Evolutionary conservation across 1,140 invertebrate genomes (phyloP).

Genomic region (Diorhabda sublineata): DNA sequence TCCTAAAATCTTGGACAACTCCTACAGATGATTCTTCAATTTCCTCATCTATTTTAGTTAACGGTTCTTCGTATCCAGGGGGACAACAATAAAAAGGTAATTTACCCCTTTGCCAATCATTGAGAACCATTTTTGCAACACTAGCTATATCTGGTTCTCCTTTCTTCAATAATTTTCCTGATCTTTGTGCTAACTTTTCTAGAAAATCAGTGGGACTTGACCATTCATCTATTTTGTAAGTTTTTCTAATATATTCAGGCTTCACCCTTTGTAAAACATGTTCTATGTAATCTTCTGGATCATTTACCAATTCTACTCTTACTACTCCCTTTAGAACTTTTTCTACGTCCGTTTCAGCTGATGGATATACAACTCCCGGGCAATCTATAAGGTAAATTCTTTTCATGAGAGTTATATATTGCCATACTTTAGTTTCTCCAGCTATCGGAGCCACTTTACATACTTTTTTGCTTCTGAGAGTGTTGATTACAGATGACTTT

Average conservation of each 20-base stretch:
- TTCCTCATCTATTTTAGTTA: slow-evolving; percentile 38
- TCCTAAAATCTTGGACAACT: slow-evolving; percentile 73
- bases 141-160: slow-evolving; percentile 90
- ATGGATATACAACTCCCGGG: slow-evolving; percentile 96
- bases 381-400: slow-evolving; percentile 98
- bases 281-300: slow-evolving; percentile 92
- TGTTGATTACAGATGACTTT: slow-evolving; percentile 98
- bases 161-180: slow-evolving; percentile 90
- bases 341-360: slow-evolving; percentile 86
- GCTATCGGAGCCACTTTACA: slow-evolving; percentile 99
- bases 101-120: slow-evolving; percentile 98
- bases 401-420: slow-evolving; percentile 98
- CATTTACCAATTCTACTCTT: slow-evolving; percentile 89
- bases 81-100: slow-evolving; percentile 91
- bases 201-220: slow-evolving; percentile 82
- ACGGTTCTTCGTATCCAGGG: slow-evolving; percentile 66
- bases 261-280: slow-evolving; percentile 84
- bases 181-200: slow-evolving; percentile 80
- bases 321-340: slow-evolving; percentile 96
- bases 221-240: slow-evolving; percentile 85
- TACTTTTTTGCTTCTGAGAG: slow-evolving; percentile 89
- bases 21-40: slow-evolving; percentile 47
- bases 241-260: slow-evolving; percentile 84
- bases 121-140: slow-evolving; percentile 91
- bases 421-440: slow-evolving; percentile 99